Conservation (phyloP, 2,888 invertebrate genomes). For the Spatulosminthurus flaviceps region DNA sequence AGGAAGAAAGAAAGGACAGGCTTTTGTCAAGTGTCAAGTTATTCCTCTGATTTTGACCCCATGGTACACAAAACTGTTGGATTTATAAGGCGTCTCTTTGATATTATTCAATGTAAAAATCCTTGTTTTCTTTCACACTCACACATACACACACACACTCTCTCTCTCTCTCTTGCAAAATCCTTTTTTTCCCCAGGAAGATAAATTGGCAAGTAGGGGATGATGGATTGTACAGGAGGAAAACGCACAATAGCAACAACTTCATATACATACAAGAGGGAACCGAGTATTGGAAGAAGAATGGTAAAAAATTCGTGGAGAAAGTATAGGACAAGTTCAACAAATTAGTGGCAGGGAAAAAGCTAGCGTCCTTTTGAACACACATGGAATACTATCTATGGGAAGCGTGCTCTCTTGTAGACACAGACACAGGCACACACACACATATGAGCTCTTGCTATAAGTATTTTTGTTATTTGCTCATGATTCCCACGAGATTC, state of each 20-base stretch:
- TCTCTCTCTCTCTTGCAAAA: slow-evolving; percentile 4
- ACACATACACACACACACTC: too few species aligned
- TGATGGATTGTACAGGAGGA: neutral
- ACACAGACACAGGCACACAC: too few species aligned
- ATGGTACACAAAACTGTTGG: too few species aligned
- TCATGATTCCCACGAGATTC: neutral
- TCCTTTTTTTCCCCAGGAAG: neutral
- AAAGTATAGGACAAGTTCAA: neutral
- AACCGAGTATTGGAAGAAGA: too few species aligned
- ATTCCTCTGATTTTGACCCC: neutral
- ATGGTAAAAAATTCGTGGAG: neutral
- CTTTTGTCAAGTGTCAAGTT: slow-evolving; percentile 12
- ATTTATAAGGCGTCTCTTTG: neutral
- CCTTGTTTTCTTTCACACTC: neutral
- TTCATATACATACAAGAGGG: neutral
- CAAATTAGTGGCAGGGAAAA: slow-evolving; percentile 7
- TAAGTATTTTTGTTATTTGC: slow-evolving; percentile 9
- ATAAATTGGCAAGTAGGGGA: slow-evolving; percentile 7
- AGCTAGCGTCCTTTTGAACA: neutral
- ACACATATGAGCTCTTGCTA: neutral
- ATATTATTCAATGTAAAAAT: neutral
- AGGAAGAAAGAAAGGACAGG: neutral
- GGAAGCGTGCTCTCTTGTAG: too few species aligned
- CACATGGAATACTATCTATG: too few species aligned
- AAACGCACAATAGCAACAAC: too few species aligned